Evolutionary conservation across 2,888 invertebrate species (phyloP), one percentile per base, ranked within the genome.

Genomic region (Caenorhabditis sinica): DNA sequence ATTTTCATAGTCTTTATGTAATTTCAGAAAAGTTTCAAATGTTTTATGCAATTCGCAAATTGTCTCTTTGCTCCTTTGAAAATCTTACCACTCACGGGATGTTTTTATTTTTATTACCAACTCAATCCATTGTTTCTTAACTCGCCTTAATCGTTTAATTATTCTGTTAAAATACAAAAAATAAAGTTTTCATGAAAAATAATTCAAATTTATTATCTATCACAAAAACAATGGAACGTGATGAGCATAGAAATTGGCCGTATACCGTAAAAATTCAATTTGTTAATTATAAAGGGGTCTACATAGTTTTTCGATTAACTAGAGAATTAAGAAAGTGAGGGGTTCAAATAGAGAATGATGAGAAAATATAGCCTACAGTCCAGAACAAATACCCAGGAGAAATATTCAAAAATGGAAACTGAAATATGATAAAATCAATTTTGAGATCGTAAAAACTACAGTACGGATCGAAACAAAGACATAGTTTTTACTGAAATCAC

Each of bases 201-300:
- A 65, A 30, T 56, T 56, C 36, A 73, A 66, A 33, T 83, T 79
- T 40, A 83, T 71, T 80, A 83, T 56, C 69, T 69, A 69, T 80
- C 79, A 83, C 83, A 83, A 83, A 25, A 65, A 60, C 60, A 66
- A 56, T 83, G 83, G 79, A 83, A 83, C 79, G 79, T 80, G 75
- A 74, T 83, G 83, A 83, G 83, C 79, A 80, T 83, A 79, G 56
- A 71, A 73, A 58, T 65, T 49, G 58, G 25, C 51, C 25, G 30
- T 63, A 43, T 79, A 74, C 61, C 73, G 74, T 79, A 83, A 49
- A 61, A 72, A 61, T 15, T 49, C 13, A 28, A 40, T 13, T 20
- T 61, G 40, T 36, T 65, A 66, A 66, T 40, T 45, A 36, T 36
- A 45, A n/a, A 66, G 23, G 23, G 25, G 56, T 45, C 68, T 51